Evolutionary conservation across 2,113 vertebrate genomes (phyloP), one percentile per base, ranked within the genome.

Genomic region (Cryptoleucopteryx plumbea): DNA sequence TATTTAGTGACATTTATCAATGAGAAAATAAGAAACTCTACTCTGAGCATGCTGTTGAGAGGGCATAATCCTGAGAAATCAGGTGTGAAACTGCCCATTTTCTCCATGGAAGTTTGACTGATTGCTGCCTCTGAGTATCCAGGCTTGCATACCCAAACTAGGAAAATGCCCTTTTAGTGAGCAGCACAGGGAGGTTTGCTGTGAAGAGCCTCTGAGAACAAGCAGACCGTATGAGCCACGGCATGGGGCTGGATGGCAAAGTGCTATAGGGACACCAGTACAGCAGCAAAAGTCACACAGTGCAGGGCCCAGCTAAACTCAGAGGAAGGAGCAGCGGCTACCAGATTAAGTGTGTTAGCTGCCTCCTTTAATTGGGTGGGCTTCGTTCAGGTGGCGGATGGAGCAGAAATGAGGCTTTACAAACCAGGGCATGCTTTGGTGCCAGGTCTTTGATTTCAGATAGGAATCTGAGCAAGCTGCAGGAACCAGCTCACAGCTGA

Each of bases 71-170:
- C 63, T 47, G 38, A 81, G 55, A 77, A 92, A 53, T 11, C 17
- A 16, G 47, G 67, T n/a, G 21, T 55, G 47, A 71, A 91, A 63
- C 38, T n/a, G 40, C 21, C 34, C 7, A 2, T 62, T 75, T 80
- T 34, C 11, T 67, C 59, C 3, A 1, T 3, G 32, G 42, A 90
- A 84, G 55, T 74, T 34, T 50, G 42, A 80, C 43, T 25, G 43
- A 55, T 5, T 0, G 0, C 10, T 32, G 13, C 10, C n/a, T 61
- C 52, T 1, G 0, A 78, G 32, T 15, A 50, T 2, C 3, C 2
- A 2, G 1, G n/a, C 25, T 52, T 56, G 36, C 21, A 34, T 4
- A 73, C 1, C 13, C 71, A 58, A 48, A 47, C 25, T 27, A 58
- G 48, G 62, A 73, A 91, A 92, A 90, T 0, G 42, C 25, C 19